Conservation (phyloP, 2,113 vertebrate species). For the Gallinago media region DNA sequence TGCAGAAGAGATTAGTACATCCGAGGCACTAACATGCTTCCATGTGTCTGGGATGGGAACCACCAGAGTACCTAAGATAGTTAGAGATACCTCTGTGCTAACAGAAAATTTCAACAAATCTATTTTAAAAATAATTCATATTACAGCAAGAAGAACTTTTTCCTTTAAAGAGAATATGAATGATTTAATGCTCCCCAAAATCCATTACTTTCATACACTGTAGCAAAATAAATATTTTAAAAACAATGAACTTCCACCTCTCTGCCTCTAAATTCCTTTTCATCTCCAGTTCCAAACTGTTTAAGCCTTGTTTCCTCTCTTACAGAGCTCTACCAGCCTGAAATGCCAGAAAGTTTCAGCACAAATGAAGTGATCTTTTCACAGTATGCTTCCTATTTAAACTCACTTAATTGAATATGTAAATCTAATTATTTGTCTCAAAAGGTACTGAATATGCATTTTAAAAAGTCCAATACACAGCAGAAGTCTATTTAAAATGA, state of each 20-base stretch:
- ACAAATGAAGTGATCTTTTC: constrained; percentile 33
- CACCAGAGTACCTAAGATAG: background rate
- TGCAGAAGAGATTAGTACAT: background rate
- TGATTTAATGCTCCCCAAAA: background rate
- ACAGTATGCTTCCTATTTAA: constrained; percentile 8
- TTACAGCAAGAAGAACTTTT: background rate
- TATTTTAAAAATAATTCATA: background rate
- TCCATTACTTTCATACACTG: constrained; percentile 13
- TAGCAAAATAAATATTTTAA: constrained; percentile 32
- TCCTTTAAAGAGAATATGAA: constrained; percentile 24
- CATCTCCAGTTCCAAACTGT: background rate
- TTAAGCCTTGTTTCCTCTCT: background rate
- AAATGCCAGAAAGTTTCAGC: background rate
- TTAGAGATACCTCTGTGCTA: background rate
- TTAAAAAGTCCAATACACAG: background rate
- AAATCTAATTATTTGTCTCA: constrained; percentile 34
- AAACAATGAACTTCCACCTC: constrained; percentile 7
- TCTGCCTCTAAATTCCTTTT: background rate
- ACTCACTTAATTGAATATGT: constrained; percentile 12
- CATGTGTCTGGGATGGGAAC: background rate
- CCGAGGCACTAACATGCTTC: background rate
- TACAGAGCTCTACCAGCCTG: background rate
- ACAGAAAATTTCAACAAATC: background rate
- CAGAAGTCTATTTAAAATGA: background rate
- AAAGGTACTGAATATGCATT: background rate